Base-by-base conservation (phyloP, 1,140 invertebrate species). In the Zaprionus inermis region DNA sequence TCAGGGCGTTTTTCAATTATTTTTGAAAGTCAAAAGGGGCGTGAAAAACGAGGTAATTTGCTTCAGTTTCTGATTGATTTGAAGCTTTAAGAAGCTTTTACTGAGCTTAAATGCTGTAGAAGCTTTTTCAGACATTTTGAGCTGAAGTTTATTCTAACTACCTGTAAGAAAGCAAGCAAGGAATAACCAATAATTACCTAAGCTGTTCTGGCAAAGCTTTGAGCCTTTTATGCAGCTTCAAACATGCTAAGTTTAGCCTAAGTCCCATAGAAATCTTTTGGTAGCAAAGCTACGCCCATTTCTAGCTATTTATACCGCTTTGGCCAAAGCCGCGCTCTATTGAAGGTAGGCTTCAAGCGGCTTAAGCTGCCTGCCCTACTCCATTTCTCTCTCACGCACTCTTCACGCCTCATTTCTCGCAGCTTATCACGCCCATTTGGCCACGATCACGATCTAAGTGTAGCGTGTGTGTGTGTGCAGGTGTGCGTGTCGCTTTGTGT, bases 381-480 rank as follows among this genome's bases (percentile, higher is more conserved):
- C 24, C 3, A 28, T 2, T 7, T 32, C 30, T 14, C 11, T n/a
- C 36, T 38, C 36, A 3, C 14, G n/a, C 38, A 16, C 58, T n/a
- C 28, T 61, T 61, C 41, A 65, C 36, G 63, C 55, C 55, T 51
- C 28, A 44, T 24, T 12, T 57, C 44, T 46, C 55, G 24, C 14
- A 2, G 60, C 38, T 51, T 65, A 71, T 64, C 68, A 38, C 41
- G 4, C 20, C 10, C 38, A 28, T 36, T 41, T 58, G 44, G 32
- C 34, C 16, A 58, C 44, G 61, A 52, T 72, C 69, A 59, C 70
- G 28, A 71, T 64, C 52, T 16, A 18, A 44, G 38, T 44, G 38
- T n/a, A 46, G 20, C 16, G 9, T 32, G 30, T 32, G 14, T 52
- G 49, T 14, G 18, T 51, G 18, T n/a, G 11, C 16, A n/a, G 11